Conservation (phyloP, 92 coral and sea anemone species). For the Nematostella vectensis region DNA sequence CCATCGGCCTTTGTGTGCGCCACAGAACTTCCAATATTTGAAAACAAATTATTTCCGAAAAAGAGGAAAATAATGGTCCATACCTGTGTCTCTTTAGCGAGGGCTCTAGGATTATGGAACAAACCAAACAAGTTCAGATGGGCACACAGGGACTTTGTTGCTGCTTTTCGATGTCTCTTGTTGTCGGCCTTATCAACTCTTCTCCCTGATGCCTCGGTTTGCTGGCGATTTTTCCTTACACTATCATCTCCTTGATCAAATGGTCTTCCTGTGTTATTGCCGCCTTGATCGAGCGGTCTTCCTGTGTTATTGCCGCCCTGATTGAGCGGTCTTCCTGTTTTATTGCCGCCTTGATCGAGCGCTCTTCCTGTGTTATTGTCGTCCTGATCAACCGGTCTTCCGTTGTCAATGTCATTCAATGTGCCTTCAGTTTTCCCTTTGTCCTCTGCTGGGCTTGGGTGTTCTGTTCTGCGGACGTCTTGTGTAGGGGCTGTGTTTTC, state of each 20-base stretch:
- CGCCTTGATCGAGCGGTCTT: slow-evolving; percentile 6
- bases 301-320: no score
- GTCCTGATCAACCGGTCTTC: background rate
- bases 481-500: slow-evolving; percentile 68
- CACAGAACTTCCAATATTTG: no score
- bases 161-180: slow-evolving; percentile 49
- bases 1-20: no score
- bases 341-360: no score
- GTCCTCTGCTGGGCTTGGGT: background rate
- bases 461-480: slow-evolving; percentile 38
- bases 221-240: slow-evolving; percentile 5
- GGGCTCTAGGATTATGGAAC: slow-evolving; percentile 71
- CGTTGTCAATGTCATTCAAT: slow-evolving; percentile 10
- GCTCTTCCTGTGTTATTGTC: background rate
- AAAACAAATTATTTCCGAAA: no score
- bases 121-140: slow-evolving; percentile 64
- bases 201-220: background rate
- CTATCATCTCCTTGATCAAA: no score
- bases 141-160: slow-evolving; percentile 65
- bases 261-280: no score
- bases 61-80: no score
- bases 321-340: no score
- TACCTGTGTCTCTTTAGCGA: slow-evolving; percentile 61
- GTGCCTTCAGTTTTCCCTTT: background rate
- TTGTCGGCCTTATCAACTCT: slow-evolving; percentile 12